A percentile compares a stretch with the other conserved stretches of the same genome.
These are phyloP conservation scores for Hycleus cichorii DNA, from an alignment of 1,140 invertebrate genomes.

Conservation along the genomic window DNA sequence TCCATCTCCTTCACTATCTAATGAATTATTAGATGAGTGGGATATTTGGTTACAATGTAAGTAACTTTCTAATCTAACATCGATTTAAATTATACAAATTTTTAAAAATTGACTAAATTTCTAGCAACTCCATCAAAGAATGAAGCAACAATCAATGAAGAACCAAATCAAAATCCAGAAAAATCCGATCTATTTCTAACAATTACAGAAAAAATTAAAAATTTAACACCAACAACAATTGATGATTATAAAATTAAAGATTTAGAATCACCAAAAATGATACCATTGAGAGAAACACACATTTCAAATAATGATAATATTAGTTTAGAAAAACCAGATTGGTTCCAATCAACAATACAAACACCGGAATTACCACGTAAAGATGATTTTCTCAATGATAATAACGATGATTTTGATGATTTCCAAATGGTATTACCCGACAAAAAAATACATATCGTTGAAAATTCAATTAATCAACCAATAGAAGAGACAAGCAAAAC, in stretches of 20 bases:
- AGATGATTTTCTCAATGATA: neutral
- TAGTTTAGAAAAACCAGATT: conserved; percentile 11
- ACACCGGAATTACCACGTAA: conserved; percentile 30
- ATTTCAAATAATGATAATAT: conserved; percentile 28
- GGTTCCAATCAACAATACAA: conserved; percentile 33
- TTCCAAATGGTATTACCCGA: conserved; percentile 31
- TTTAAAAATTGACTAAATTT: too few species aligned
- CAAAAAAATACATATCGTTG: conserved; percentile 11
- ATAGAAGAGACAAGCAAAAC: neutral
- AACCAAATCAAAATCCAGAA: too few species aligned
- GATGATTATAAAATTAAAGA: neutral
- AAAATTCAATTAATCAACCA: neutral
- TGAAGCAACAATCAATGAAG: too few species aligned
- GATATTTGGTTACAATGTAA: conserved; percentile 38
- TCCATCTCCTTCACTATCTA: conserved; percentile 13
- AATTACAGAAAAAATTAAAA: neutral
- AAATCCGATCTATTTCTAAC: too few species aligned
- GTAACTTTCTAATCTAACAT: conserved; percentile 15
- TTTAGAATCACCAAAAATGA: conserved; percentile 18
- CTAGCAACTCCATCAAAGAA: too few species aligned
- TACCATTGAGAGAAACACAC: conserved; percentile 36
- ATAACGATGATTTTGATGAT: conserved; percentile 31
- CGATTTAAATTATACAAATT: too few species aligned
- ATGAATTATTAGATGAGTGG: conserved; percentile 32
- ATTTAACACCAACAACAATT: neutral